phyloP scores from a whole-genome alignment of 2,797 vertebrate genomes.

The Petrocephalus sullivani region DNA sequence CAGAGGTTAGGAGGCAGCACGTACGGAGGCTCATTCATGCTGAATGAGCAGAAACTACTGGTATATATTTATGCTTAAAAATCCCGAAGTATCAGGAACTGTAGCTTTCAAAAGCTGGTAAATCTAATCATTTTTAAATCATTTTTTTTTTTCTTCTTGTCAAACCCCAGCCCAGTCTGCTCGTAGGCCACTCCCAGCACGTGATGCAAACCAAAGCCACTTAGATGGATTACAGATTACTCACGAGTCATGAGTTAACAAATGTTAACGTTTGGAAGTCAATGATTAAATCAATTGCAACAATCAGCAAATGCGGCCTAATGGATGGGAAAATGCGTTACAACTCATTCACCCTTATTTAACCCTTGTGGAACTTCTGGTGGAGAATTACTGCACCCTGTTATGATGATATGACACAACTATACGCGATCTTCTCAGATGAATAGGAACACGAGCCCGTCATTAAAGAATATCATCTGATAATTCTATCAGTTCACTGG shows the following conservation, averaged over 20 bases:
- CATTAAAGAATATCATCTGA: neutral
- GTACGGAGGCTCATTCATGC: neutral
- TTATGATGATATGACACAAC: neutral
- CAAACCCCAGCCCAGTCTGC: neutral
- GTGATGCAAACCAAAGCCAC: slow-evolving; percentile 39
- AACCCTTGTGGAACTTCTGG: neutral
- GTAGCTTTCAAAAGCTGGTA: neutral
- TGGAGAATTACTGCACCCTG: neutral
- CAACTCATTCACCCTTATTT: slow-evolving; percentile 38
- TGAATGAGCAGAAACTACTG: neutral
- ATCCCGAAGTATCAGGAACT: neutral
- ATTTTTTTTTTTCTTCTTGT: neutral
- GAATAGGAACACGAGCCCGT: neutral
- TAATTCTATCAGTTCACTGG: neutral
- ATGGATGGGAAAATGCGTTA: slow-evolving; percentile 34
- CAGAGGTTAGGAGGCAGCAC: neutral
- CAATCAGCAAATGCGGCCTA: slow-evolving; percentile 38
- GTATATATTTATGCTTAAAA: neutral
- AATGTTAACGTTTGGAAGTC: slow-evolving; percentile 42
- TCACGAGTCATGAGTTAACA: slow-evolving; percentile 38
- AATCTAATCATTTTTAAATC: neutral
- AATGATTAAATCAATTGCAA: slow-evolving; percentile 49
- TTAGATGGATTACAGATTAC: slow-evolving; percentile 44
- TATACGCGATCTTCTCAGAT: neutral
- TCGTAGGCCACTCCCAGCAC: slow-evolving; percentile 25